Percentiles rank a stretch among this genome's conserved stretches.
Evolutionary conservation across 1,140 invertebrate genomes (phyloP).

Genomic region (Phenacoccus solenopsis): DNA sequence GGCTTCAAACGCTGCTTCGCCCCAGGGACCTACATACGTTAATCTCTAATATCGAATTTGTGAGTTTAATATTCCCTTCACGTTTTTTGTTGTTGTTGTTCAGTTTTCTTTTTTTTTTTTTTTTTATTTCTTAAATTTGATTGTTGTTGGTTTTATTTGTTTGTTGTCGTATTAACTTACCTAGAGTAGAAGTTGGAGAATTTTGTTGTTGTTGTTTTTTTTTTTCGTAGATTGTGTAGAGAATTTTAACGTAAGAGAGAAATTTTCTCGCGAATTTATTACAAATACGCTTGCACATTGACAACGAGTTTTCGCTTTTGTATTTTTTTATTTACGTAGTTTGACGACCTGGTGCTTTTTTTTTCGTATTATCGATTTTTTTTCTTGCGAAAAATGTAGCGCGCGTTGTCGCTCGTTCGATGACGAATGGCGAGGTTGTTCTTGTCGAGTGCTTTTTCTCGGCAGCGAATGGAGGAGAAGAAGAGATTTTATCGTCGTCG

Average conservation of each 20-base stretch:
- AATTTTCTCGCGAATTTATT: slow-evolving; percentile 20
- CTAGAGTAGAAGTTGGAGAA: neutral
- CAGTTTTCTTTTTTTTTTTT: slow-evolving; percentile 26
- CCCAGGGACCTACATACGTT: slow-evolving; percentile 82
- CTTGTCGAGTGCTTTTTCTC: no score
- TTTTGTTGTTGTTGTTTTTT: slow-evolving; percentile 1
- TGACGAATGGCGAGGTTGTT: no score
- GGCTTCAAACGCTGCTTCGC: slow-evolving; percentile 55
- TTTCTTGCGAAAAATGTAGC: no score
- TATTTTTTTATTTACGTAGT: no score
- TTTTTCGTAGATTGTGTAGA: slow-evolving; percentile 7
- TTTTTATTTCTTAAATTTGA: neutral
- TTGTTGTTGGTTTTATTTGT: slow-evolving; percentile 21
- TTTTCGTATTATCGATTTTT: no score
- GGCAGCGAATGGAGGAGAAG: no score
- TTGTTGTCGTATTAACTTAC: slow-evolving; percentile 21
- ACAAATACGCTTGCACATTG: no score
- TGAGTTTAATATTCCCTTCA: slow-evolving; percentile 26
- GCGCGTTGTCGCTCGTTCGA: no score
- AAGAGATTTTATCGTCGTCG: no score
- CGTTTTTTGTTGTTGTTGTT: slow-evolving; percentile 25
- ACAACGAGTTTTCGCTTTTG: no score
- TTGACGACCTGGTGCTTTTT: no score
- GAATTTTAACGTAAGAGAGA: slow-evolving; percentile 20
- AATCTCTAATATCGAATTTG: slow-evolving; percentile 58